Percentiles rank a stretch among this genome's conserved stretches.
phyloP scores from a whole-genome alignment of 2,888 invertebrate genomes.

The Hyalella azteca region DNA sequence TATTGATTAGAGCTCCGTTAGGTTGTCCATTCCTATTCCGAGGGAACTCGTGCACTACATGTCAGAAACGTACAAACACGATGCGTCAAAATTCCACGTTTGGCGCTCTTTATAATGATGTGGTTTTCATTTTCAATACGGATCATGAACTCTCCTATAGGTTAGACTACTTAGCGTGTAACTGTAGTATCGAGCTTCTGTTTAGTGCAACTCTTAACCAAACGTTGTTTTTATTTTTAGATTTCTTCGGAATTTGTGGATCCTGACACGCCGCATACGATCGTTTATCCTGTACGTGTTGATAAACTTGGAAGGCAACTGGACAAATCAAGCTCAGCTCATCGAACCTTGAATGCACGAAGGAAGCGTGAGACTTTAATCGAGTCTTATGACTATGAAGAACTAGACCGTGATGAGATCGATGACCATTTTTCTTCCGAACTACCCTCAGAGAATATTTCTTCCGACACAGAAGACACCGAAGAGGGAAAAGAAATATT shows the following conservation, averaged over 20 bases:
- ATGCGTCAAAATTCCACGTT: neutral
- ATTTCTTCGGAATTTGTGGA: neutral
- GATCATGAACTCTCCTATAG: neutral
- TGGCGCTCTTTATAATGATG: neutral
- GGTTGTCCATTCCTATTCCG: no score
- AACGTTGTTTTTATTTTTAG: neutral
- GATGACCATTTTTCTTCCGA: neutral
- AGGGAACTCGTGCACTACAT: neutral
- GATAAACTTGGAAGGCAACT: neutral
- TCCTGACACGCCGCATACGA: neutral
- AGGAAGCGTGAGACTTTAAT: neutral
- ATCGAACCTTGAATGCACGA: neutral
- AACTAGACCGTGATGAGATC: neutral
- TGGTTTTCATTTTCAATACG: neutral
- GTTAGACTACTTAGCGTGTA: neutral
- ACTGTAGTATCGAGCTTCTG: neutral
- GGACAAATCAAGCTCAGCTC: no score
- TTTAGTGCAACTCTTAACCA: neutral
- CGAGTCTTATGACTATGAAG: neutral
- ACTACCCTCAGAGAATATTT: no score
- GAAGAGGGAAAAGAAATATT: constrained; percentile 35
- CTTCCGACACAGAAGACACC: neutral
- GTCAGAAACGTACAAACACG: neutral
- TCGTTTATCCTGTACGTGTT: constrained; percentile 15
- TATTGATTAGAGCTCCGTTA: no score